Evolutionary conservation across 92 coral and sea anemone genomes (phyloP).

Genomic region (Meandrina meandrites): DNA sequence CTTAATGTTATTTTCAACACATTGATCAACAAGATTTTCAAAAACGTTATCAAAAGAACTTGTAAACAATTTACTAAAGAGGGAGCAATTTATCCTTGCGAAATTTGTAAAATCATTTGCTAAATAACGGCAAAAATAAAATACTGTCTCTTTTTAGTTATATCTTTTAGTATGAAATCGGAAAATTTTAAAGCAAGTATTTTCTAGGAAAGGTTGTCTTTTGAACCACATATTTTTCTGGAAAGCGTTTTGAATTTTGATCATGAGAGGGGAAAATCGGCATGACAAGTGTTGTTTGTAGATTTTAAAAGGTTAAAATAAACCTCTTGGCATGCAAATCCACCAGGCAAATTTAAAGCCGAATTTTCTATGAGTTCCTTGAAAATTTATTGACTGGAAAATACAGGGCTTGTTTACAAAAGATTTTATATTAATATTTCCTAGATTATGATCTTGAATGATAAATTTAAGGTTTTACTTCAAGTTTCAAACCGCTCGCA

Average conservation of each 20-base stretch:
- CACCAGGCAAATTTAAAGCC: background rate
- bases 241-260: background rate
- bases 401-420: background rate
- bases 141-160: background rate
- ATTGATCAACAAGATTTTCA: background rate
- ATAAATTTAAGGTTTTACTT: too few relatives aligned
- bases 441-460: background rate
- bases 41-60: background rate
- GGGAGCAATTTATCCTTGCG: background rate
- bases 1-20: background rate
- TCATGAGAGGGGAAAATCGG: too few relatives aligned
- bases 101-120: background rate
- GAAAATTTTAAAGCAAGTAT: background rate
- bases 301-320: background rate
- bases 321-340: background rate
- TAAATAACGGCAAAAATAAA: background rate
- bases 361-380: background rate
- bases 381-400: background rate
- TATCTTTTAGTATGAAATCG: background rate
- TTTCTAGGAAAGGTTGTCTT: background rate
- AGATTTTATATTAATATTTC: background rate
- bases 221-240: background rate
- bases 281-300: background rate
- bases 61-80: background rate
- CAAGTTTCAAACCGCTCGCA: background rate